Conservation (phyloP, 2,113 vertebrate species). For the Lampris incognitus region DNA sequence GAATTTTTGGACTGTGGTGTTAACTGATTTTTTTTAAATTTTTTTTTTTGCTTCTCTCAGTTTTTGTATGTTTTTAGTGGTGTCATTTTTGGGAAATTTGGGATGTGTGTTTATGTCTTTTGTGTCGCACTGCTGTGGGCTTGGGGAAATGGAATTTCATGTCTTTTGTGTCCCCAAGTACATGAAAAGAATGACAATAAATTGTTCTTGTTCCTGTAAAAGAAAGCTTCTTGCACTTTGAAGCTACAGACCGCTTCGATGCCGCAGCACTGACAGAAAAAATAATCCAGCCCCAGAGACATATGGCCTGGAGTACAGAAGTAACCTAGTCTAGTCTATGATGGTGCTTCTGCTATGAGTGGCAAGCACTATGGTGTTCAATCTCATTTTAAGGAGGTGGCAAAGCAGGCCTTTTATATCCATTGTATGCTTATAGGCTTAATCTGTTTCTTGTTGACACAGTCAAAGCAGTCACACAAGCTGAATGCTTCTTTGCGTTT, state of each 20-base stretch:
- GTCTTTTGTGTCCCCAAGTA: too few species aligned
- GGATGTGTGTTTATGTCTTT: too few species aligned
- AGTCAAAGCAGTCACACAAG: neutral
- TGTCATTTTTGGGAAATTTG: too few species aligned
- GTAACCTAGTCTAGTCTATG: conserved; percentile 26
- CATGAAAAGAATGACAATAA: too few species aligned
- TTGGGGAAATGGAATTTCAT: too few species aligned
- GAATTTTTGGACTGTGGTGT: too few species aligned
- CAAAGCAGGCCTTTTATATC: neutral
- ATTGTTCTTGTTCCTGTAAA: too few species aligned
- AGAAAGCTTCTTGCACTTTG: too few species aligned
- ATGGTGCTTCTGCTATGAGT: conserved; percentile 23
- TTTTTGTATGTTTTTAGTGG: too few species aligned
- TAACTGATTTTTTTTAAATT: too few species aligned
- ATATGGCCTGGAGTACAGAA: conserved; percentile 20
- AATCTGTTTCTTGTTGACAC: conserved; percentile 15
- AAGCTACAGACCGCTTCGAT: neutral
- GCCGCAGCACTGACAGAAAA: neutral
- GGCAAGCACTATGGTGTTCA: conserved; percentile 5
- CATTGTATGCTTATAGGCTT: neutral
- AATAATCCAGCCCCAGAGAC: conserved; percentile 7
- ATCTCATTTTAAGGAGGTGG: conserved; percentile 4
- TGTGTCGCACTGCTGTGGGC: too few species aligned
- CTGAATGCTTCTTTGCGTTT: conserved; percentile 8
- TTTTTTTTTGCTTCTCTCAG: too few species aligned